Evolutionary conservation across 2,113 vertebrate species (phyloP).

Genomic region (Camelus dromedarius): DNA sequence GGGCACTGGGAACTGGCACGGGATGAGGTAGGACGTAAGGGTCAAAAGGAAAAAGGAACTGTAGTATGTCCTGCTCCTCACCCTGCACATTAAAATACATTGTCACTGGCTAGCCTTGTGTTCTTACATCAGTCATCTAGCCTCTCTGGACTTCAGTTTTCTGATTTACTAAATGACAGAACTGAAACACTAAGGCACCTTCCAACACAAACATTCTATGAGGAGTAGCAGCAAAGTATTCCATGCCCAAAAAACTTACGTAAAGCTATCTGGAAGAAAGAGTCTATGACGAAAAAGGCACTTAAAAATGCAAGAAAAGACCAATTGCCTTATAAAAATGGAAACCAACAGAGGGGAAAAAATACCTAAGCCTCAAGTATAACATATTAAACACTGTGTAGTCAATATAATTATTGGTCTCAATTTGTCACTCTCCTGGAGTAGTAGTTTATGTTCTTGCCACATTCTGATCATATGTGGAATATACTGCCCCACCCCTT

Average conservation of each 20-base stretch:
- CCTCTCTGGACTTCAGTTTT: background rate
- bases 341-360: background rate
- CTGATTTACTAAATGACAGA: conserved; percentile 30
- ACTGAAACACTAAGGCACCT: background rate
- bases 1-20: background rate
- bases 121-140: background rate
- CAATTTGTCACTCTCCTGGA: background rate
- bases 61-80: background rate
- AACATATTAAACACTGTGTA: background rate
- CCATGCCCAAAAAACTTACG: background rate
- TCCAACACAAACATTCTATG: background rate
- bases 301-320: conserved; percentile 17
- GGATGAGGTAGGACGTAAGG: background rate
- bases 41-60: background rate
- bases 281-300: background rate
- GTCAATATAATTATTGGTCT: background rate
- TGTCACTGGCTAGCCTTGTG: background rate
- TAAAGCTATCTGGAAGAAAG: background rate
- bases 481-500: background rate
- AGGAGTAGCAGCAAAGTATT: background rate
- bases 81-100: background rate
- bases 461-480: background rate
- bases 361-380: background rate
- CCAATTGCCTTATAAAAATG: background rate
- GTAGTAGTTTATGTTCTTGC: background rate